Evolutionary conservation across 2,888 invertebrate species (phyloP).

Genomic region (Pandemis heparana): DNA sequence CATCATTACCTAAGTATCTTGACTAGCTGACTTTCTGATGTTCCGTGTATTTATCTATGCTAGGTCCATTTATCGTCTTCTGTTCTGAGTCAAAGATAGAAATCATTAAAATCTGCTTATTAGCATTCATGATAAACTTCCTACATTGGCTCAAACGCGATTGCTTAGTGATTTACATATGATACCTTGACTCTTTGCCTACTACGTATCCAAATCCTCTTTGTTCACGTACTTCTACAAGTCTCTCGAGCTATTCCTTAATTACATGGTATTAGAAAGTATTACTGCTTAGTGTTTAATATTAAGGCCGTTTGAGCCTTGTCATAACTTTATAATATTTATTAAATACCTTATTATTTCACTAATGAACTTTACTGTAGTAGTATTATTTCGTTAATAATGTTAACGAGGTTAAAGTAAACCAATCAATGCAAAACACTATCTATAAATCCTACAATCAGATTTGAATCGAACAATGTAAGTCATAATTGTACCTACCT

Average conservation of each 20-base stretch:
- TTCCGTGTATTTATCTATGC: no score
- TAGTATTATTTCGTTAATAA: neutral
- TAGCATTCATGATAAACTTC: no score
- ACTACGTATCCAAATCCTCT: neutral
- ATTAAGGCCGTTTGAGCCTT: neutral
- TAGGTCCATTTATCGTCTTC: no score
- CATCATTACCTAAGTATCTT: no score
- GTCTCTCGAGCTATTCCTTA: neutral
- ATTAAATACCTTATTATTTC: conserved; percentile 2
- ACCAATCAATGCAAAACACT: neutral
- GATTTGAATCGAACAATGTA: neutral
- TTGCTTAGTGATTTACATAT: neutral
- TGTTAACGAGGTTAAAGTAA: neutral
- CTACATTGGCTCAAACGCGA: neutral
- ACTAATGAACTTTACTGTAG: neutral
- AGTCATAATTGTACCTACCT: neutral
- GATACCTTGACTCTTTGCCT: neutral
- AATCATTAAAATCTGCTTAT: neutral
- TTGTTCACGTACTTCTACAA: neutral
- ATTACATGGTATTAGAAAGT: neutral
- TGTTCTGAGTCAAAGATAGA: neutral
- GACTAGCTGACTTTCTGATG: no score
- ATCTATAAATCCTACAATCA: neutral
- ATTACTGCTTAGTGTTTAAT: neutral
- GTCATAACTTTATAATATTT: neutral